Percentiles rank a stretch among this genome's conserved stretches.
These are phyloP conservation scores for Sarcoramphus papa DNA, from an alignment of 2,797 vertebrate genomes.

Conservation along the genomic window DNA sequence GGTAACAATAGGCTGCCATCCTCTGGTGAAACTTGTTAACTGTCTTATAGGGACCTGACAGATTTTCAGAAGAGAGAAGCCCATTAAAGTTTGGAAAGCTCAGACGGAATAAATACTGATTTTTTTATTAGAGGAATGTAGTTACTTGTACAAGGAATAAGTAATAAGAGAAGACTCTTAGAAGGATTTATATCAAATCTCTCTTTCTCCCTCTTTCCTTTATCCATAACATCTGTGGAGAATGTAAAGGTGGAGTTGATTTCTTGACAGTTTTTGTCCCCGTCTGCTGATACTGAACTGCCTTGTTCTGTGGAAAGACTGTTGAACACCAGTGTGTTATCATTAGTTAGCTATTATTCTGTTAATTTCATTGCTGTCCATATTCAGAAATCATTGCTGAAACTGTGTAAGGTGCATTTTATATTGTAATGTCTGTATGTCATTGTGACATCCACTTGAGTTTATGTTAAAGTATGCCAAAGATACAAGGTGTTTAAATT, in stretches of 20 bases:
- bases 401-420: neutral
- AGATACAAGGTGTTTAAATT: neutral
- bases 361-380: neutral
- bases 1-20: slow-evolving; percentile 57
- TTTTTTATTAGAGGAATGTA: neutral
- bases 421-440: neutral
- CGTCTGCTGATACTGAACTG: neutral
- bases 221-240: neutral
- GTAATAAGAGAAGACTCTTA: neutral
- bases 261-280: neutral
- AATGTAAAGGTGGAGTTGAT: neutral
- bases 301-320: neutral
- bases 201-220: neutral
- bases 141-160: neutral
- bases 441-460: neutral
- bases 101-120: neutral
- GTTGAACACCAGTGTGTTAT: neutral
- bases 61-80: neutral
- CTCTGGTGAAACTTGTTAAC: slow-evolving; percentile 29
- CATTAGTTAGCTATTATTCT: neutral
- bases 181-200: neutral
- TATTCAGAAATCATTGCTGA: neutral
- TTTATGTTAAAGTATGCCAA: neutral
- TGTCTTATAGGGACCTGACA: neutral
- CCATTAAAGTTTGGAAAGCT: neutral